These are phyloP conservation scores for Simalia tracyae DNA, from an alignment of 2,797 vertebrate genomes.

Conservation along the genomic window DNA sequence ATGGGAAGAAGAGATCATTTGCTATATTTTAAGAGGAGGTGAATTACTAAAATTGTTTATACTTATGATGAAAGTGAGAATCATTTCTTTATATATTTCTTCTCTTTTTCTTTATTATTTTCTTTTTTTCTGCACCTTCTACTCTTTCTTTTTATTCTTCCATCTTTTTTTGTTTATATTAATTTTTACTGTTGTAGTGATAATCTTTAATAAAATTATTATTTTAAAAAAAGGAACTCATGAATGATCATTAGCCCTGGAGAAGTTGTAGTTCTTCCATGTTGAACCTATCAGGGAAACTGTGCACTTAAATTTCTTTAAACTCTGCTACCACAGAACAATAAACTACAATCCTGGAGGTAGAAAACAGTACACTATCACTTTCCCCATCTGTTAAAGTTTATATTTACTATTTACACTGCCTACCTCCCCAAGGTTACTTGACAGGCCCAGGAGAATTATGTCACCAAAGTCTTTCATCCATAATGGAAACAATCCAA, in stretches of 20 bases:
- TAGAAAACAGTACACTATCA: neutral
- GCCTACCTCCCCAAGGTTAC: neutral
- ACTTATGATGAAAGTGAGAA: neutral
- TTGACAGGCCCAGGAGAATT: too few relatives aligned
- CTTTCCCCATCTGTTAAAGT: neutral
- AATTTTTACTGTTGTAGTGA: neutral
- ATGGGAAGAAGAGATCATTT: neutral
- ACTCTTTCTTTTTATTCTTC: neutral
- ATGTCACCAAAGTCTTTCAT: neutral
- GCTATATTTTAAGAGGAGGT: neutral
- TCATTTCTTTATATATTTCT: neutral
- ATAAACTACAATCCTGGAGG: neutral
- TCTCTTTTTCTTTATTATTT: neutral
- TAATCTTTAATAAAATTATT: neutral
- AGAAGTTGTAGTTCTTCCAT: neutral
- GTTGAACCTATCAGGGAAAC: neutral
- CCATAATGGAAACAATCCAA: neutral
- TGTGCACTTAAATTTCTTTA: neutral
- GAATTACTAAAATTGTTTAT: neutral
- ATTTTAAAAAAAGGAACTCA: neutral
- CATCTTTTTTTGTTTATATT: neutral
- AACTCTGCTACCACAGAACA: neutral
- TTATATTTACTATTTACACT: neutral
- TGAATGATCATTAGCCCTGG: neutral
- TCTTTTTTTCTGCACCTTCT: neutral